Evolutionary conservation across 2,797 vertebrate species (phyloP).

Genomic region (Phaenicophaeus curvirostris): DNA sequence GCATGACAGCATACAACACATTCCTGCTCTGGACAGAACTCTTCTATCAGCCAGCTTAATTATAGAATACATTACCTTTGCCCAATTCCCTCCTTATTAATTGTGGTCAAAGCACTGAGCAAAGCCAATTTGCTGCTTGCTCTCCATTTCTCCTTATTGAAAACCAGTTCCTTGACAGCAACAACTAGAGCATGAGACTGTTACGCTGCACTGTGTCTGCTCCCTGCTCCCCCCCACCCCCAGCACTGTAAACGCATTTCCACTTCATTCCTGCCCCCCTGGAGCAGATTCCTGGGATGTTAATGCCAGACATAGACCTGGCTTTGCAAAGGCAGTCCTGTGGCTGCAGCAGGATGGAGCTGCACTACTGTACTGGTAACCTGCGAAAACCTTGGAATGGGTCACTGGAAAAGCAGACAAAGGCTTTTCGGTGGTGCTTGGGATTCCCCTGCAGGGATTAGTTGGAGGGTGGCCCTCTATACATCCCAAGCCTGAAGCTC

Average conservation of each 20-base stretch:
- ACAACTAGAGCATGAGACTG: not conserved
- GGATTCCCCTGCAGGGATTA: not conserved
- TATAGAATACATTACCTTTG: not conserved
- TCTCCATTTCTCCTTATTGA: not conserved
- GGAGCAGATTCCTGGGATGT: slow-evolving; percentile 25
- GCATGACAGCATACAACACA: not conserved
- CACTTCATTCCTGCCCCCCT: not conserved
- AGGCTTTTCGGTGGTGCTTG: not conserved
- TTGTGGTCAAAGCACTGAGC: not conserved
- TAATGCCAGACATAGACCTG: not conserved
- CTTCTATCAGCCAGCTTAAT: slow-evolving; percentile 22
- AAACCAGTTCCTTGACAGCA: not conserved
- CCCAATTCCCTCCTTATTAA: not conserved
- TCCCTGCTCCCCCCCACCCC: not conserved
- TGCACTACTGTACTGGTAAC: accelerated
- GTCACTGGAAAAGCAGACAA: not conserved
- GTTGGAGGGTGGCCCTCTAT: accelerated
- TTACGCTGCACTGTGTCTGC: not conserved
- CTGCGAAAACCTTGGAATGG: not conserved
- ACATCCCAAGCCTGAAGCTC: accelerated
- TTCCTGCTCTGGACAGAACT: not conserved
- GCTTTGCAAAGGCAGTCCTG: not conserved
- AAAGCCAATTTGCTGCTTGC: not conserved
- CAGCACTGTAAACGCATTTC: not conserved
- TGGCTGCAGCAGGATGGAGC: not conserved